Evolutionary conservation across 2,113 vertebrate genomes (phyloP).

Genomic region (human): DNA sequence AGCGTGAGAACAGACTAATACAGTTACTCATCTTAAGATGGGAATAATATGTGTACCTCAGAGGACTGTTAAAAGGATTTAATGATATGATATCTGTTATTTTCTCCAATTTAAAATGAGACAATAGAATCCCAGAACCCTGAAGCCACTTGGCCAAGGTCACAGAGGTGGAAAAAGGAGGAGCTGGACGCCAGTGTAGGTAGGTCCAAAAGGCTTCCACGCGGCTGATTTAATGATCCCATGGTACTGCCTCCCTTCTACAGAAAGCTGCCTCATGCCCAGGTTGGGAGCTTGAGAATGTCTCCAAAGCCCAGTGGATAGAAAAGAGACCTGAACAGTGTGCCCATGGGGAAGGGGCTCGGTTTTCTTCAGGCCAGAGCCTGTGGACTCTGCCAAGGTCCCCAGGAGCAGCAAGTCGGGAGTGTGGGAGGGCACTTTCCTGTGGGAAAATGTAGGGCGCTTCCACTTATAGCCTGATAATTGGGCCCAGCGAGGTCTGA

Average conservation of each 20-base stretch:
- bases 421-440: constrained; percentile 43
- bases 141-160: not conserved
- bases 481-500: not conserved
- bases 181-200: not conserved
- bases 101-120: not conserved
- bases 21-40: not conserved
- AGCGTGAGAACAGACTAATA: no score
- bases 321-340: not conserved
- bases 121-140: not conserved
- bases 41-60: not conserved
- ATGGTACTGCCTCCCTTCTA: not conserved
- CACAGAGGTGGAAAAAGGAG: not conserved
- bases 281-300: not conserved
- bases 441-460: constrained; percentile 71
- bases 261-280: no score
- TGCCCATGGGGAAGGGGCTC: not conserved
- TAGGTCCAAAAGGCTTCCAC: no score
- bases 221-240: not conserved
- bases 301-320: no score
- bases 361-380: not conserved
- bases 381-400: not conserved
- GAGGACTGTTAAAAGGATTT: not conserved
- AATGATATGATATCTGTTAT: not conserved
- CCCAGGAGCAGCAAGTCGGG: not conserved
- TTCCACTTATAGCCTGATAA: constrained; percentile 62